Conservation (phyloP, 2,888 invertebrate species). For the Rhabditoides inermis region DNA sequence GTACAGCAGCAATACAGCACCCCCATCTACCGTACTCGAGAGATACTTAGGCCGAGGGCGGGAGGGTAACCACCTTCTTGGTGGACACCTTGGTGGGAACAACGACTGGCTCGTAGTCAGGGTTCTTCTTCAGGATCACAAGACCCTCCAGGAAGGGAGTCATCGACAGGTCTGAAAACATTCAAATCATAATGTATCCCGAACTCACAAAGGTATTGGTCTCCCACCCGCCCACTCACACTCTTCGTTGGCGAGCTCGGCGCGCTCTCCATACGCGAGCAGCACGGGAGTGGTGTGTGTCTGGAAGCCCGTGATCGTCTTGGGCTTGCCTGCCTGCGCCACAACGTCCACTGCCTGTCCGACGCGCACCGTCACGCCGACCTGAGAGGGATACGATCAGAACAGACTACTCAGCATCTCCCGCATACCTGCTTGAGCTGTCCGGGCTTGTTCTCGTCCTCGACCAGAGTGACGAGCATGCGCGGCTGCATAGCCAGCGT, state of each 20-base stretch:
- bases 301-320: conserved; percentile 98
- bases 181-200: no score
- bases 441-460: conserved; percentile 59
- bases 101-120: conserved; percentile 56
- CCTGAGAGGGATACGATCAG: conserved; percentile 4
- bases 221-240: conserved; percentile 55
- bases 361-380: conserved; percentile 36
- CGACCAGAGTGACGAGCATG: conserved; percentile 94
- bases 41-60: no score
- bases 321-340: conserved; percentile 97
- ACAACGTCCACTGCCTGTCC: conserved; percentile 90
- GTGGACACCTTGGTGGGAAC: conserved; percentile 20
- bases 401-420: background rate
- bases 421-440: conserved; percentile 67
- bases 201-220: no score
- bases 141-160: conserved; percentile 98
- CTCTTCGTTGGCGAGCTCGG: conserved; percentile 95
- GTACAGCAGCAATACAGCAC: no score
- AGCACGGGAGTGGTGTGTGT: conserved; percentile 98
- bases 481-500: conserved; percentile 97
- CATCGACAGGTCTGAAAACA: conserved; percentile 67
- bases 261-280: conserved; percentile 88
- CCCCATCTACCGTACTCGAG: no score
- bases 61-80: no score
- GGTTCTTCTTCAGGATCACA: conserved; percentile 90